phyloP scores from a whole-genome alignment of 2,113 vertebrate species.

The Cisticola juncidis region DNA sequence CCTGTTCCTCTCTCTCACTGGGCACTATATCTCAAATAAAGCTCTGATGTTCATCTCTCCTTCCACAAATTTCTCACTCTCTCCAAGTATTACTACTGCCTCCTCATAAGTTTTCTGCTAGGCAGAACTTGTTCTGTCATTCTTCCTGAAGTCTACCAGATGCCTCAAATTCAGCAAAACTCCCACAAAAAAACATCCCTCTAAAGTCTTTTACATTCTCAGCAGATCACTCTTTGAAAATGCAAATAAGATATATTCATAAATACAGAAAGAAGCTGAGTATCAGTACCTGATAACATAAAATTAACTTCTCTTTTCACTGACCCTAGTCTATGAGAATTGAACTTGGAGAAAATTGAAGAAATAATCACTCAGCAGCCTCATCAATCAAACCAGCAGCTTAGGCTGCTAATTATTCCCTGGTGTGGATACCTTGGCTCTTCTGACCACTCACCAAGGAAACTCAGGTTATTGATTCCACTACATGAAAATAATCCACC shows the following conservation, averaged over 20 bases:
- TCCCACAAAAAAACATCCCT: background rate
- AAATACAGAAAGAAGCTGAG: background rate
- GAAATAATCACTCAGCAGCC: slow-evolving; percentile 39
- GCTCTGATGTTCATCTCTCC: background rate
- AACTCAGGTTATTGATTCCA: slow-evolving; percentile 40
- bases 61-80: background rate
- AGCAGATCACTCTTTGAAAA: background rate
- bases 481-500: slow-evolving; percentile 49
- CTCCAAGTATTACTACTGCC: background rate
- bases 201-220: background rate
- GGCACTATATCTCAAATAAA: background rate
- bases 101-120: background rate
- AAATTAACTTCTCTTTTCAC: slow-evolving; percentile 2
- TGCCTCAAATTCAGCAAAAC: slow-evolving; percentile 18
- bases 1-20: background rate
- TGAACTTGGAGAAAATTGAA: slow-evolving; percentile 4
- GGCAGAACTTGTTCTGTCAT: background rate
- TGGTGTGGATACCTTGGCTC: slow-evolving; percentile 14
- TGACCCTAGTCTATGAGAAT: background rate
- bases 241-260: background rate
- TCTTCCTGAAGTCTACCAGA: slow-evolving; percentile 11
- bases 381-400: slow-evolving; percentile 56
- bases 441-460: slow-evolving; percentile 37
- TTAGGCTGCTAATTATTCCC: slow-evolving; percentile 56
- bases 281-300: background rate